Conservation (phyloP, 1,140 invertebrate genomes). For the Tetragnatha versicolor region DNA sequence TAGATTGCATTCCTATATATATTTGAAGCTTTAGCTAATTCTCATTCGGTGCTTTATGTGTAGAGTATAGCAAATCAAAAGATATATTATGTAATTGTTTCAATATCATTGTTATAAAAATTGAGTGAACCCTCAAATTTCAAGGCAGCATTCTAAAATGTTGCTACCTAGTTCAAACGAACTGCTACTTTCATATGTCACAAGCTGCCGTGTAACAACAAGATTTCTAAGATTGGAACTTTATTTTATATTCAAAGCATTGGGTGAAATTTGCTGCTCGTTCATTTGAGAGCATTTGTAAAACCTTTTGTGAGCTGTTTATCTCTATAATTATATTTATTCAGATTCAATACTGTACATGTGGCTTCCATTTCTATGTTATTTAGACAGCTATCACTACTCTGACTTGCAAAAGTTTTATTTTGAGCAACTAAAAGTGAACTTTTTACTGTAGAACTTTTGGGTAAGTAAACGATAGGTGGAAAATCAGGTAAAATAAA, state of each 20-base stretch:
- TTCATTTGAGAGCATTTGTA: constrained; percentile 3
- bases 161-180: constrained; percentile 16
- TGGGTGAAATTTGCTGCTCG: not conserved
- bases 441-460: constrained; percentile 28
- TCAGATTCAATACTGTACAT: constrained; percentile 25
- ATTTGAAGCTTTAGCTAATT: constrained; percentile 49
- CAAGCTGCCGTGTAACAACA: not conserved
- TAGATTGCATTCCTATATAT: constrained; percentile 51
- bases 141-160: not conserved
- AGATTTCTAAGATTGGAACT: constrained; percentile 9
- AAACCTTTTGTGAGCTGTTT: constrained; percentile 15
- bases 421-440: constrained; percentile 36
- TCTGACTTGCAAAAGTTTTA: constrained; percentile 23
- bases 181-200: constrained; percentile 10
- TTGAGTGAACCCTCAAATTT: constrained; percentile 29
- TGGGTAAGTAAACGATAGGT: constrained; percentile 8
- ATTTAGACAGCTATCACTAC: constrained; percentile 27
- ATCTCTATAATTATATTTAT: constrained; percentile 17
- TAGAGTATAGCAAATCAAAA: constrained; percentile 51
- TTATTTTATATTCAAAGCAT: constrained; percentile 3
- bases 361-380: constrained; percentile 44
- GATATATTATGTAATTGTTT: constrained; percentile 26
- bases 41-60: constrained; percentile 55
- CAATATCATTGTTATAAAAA: constrained; percentile 23
- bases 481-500: constrained; percentile 2